A percentile compares a stretch with the other conserved stretches of the same genome.
Conservation (phyloP, 1,140 invertebrate species). For the Panulirus ornatus region DNA sequence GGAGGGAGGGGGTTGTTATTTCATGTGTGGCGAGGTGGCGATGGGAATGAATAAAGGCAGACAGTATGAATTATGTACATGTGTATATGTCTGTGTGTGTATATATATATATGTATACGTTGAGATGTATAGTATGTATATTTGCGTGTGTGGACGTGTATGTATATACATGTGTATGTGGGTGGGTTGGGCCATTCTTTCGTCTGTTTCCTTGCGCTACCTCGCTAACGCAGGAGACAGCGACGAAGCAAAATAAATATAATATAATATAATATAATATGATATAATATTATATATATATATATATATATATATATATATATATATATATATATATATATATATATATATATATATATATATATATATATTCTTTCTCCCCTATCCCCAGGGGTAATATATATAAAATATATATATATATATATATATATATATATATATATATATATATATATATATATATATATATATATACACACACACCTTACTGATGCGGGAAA, state of each 20-base stretch:
- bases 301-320: slow-evolving; percentile 10
- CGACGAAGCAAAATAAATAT: too few relatives aligned
- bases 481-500: too few relatives aligned
- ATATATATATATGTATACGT: too few relatives aligned
- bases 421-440: slow-evolving; percentile 4
- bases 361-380: neutral
- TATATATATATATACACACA: neutral
- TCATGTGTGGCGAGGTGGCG: too few relatives aligned
- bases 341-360: slow-evolving; percentile 28
- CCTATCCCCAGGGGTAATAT: neutral
- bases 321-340: slow-evolving; percentile 5
- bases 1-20: too few relatives aligned
- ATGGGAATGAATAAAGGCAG: too few relatives aligned
- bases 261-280: too few relatives aligned
- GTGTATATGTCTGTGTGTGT: neutral
- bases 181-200: too few relatives aligned
- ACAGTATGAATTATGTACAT: too few relatives aligned
- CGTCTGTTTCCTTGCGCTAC: too few relatives aligned
- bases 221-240: too few relatives aligned
- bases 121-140: too few relatives aligned
- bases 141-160: neutral
- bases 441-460: slow-evolving; percentile 7
- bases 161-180: neutral
- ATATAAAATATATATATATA: neutral
- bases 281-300: neutral